Evolutionary conservation across 1,140 invertebrate genomes (phyloP).

Genomic region (Harpegnathos saltator): DNA sequence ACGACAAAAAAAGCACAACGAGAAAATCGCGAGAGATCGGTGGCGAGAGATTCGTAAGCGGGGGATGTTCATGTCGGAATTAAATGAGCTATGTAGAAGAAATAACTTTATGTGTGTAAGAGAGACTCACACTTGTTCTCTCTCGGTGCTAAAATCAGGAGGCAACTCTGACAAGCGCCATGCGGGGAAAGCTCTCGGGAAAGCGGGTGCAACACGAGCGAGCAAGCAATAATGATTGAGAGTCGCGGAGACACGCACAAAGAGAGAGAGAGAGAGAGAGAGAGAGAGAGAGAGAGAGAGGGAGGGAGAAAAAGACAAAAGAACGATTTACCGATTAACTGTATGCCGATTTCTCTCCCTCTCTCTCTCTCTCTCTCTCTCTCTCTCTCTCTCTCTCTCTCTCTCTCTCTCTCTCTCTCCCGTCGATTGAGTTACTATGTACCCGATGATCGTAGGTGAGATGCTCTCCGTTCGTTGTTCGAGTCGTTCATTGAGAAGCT

Average conservation of each 20-base stretch:
- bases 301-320: conserved; percentile 11
- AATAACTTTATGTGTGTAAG: not conserved
- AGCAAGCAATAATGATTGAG: conserved; percentile 42
- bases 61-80: conserved; percentile 1
- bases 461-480: too few species aligned
- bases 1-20: not conserved
- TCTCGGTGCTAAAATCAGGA: not conserved
- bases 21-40: not conserved
- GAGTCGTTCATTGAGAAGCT: too few species aligned
- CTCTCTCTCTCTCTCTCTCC: not conserved
- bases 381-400: not conserved
- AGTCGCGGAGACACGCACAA: conserved; percentile 20
- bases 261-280: conserved; percentile 17
- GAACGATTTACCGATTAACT: conserved; percentile 1
- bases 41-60: conserved; percentile 3
- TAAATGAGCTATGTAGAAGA: not conserved
- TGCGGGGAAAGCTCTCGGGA: conserved; percentile 1
- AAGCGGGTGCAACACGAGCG: not conserved
- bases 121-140: not conserved
- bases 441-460: too few species aligned
- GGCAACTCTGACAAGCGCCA: conserved; percentile 10
- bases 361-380: too few species aligned
- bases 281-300: not conserved
- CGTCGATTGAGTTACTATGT: too few species aligned
- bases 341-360: too few species aligned